Base-by-base conservation (phyloP, 2,113 vertebrate genomes). In the Ramphastos sulfuratus region DNA sequence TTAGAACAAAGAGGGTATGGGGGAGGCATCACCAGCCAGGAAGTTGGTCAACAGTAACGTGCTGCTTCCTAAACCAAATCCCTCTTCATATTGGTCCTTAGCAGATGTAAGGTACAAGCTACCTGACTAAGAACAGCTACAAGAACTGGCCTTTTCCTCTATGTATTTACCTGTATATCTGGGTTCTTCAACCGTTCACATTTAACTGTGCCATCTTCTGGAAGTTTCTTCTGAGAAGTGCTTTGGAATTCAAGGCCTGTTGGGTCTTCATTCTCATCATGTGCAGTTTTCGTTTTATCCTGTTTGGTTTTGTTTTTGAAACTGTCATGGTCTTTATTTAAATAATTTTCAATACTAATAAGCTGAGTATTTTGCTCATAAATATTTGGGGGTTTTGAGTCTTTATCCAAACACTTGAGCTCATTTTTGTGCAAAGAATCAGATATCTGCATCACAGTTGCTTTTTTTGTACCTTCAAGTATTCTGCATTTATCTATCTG, bases 191-290 rank as follows among this genome's bases (percentile, higher is more conserved):
- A 91, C 81, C 72, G 89, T 86, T 98, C 97, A 94, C 97, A 95
- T 24, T 95, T 93, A 30, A 92, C 92, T 23, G 54, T 35, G 46
- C 65, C 93, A 8, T 97, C 97, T 85, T 98, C 97, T 46, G 92
- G 35, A 80, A 73, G 85, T 87, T 96, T 97, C 94, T 96, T 98
- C 81, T 97, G 98, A 86, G 96, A 96, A 96, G 95, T 94, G 93
- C 96, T 98, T 89, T 96, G 97, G 77, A 94, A 94, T 90, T 97
- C 96, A 5, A 97, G 94, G 58, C 96, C 94, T 27, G 81, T 90
- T 44, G 98, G 97, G 33, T 99, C 98, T 96, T 98, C 97, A 69
- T 99, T 99, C 95, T 99, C 98, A 91, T 98, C 97, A 30, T 97
- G 98, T 63, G 93, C 90, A 63, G 82, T 92, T 93, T 96, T 97